Conservation (phyloP, 2,888 invertebrate species). For the Campoplex capitator region DNA sequence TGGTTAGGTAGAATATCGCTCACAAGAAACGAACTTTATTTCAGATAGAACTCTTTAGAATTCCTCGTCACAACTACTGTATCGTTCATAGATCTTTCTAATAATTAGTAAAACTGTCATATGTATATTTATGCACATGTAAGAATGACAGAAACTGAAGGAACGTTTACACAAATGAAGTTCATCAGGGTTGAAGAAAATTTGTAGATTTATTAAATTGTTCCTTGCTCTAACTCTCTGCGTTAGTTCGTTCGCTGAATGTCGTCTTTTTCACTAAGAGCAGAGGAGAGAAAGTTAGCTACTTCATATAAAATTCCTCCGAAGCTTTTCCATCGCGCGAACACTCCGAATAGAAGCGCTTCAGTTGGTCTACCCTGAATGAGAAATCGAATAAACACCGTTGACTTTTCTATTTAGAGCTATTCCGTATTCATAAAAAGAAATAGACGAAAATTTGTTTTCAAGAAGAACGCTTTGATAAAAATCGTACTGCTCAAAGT, state of each 20-base stretch:
- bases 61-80: neutral
- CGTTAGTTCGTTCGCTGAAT: neutral
- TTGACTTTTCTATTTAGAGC: conserved; percentile 12
- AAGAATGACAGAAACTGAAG: neutral
- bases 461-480: conserved; percentile 22
- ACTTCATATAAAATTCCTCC: neutral
- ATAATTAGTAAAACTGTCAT: neutral
- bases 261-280: neutral
- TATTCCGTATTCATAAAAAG: conserved; percentile 34
- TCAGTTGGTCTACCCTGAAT: neutral
- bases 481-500: conserved; percentile 43
- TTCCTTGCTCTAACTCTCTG: too few relatives aligned
- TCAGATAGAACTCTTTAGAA: neutral
- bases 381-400: conserved; percentile 32
- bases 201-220: too few relatives aligned
- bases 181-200: too few relatives aligned
- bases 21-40: neutral
- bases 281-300: neutral
- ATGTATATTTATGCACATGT: too few relatives aligned
- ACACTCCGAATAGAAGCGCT: neutral
- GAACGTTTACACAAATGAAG: neutral
- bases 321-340: neutral
- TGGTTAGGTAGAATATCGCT: neutral
- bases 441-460: neutral
- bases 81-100: neutral